Base-by-base conservation (phyloP, 2,888 invertebrate genomes). In the Hylaea fasciaria region DNA sequence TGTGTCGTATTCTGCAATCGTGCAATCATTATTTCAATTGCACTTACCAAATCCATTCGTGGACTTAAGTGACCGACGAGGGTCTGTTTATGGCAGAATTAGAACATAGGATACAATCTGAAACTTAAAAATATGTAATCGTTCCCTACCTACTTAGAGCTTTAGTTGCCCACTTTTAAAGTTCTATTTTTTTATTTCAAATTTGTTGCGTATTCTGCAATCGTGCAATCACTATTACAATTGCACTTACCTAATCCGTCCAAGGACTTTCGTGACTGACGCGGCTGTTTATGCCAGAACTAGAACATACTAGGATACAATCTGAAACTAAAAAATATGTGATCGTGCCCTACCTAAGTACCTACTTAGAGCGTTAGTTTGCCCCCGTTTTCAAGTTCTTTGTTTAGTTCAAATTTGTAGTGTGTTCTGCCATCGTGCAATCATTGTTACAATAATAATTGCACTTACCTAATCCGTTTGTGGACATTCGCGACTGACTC, bases 41-140 rank as follows among this genome's bases (percentile, higher is more conserved):
- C 46, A 17, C 46, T 54, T 55, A 55, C 55, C 40, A 16, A 47
- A 32, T 48, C 45, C 32, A 2, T 47, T 35, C 28, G 29, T 46
- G 9, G 37, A 14, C 11, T 45, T 43, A 9, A 12, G 9, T 29
- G 32, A 11, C 28, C 11, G 1, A n/a, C 7, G 22, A 2, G 13
- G 12, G 40, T 50, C n/a, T 40, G 12, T 2, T 5, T 40, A 14
- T 39, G 8, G 8, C 12, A 8, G 40, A 12, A 12, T 29, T 8
- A 9, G 29, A 29, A 3, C 10, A 5, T 17, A 50, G 14, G 16
- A 47, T 14, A 35, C 17, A 8, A 22, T 45, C 56, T 57, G 56
- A n/a, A 57, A 57, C 56, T 57, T 29, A 22, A n/a, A 37, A 57
- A 50, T 37, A 11, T 9, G 37, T 39, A 17, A 28, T 40, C 46